Evolutionary conservation across 2,113 vertebrate genomes (phyloP), one percentile per base, ranked within the genome.

Genomic region (Oenanthe melanoleuca): DNA sequence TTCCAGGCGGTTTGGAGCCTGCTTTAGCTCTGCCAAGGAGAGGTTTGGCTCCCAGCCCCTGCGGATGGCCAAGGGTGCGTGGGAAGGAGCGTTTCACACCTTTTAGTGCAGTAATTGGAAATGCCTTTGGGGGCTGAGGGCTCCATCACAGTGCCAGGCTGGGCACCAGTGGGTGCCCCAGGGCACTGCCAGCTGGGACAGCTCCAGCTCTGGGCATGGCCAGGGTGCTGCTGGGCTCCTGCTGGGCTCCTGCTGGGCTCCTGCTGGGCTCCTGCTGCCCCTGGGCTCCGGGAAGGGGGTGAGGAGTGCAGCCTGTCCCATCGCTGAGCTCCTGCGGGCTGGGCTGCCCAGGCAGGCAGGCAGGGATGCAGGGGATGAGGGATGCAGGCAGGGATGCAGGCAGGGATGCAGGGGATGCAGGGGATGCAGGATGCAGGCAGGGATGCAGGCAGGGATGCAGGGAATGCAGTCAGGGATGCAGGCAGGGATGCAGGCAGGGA

Each of bases 121-220:
- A 40, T 69, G 55, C 59, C 37, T 38, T 80, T 8, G 6, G 9
- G 56, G 40, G 17, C 53, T 72, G 24, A 25, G 25, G 18, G 45
- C 12, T 79, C 28, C 12, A 8, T 24, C 45, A 1, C 33, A 2
- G 44, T 33, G n/a, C 7, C 18, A 20, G 55, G 72, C 45, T 73
- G 0, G 0, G 29, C 28, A 5, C 34, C 4, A 1, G 38, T n/a
- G 75, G 6, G 33, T 47, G 47, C 29, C 53, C 59, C 9, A 0
- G 3, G 20, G 28, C 37, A 4, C 31, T 42, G 28, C 61, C 25
- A 44, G 37, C 33, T 6, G 8, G 49, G 31, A 55, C 8, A 28
- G 26, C 53, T 69, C 1, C 29, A 14, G 0, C 63, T 26, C 3
- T 1, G 2, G 12, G 5, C 2, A 3, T 61, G 75, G 3, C 33